These are phyloP conservation scores for Eulithis prunata DNA, from an alignment of 2,888 invertebrate species.

Conservation along the genomic window DNA sequence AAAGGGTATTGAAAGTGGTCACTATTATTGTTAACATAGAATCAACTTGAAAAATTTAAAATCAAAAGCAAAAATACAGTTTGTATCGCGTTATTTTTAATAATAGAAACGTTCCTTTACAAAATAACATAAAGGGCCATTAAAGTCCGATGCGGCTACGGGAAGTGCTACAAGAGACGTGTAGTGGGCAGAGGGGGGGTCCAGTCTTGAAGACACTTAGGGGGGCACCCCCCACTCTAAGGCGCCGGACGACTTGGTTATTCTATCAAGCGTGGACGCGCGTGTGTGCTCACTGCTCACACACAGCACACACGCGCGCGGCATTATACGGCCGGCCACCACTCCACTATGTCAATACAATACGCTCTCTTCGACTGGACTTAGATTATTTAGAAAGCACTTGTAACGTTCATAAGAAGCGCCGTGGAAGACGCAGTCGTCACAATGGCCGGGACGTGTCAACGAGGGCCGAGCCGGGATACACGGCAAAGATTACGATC, in stretches of 20 bases:
- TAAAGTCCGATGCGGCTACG: conserved; percentile 77
- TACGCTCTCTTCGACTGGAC: conserved; percentile 84
- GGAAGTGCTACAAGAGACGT: conserved; percentile 81
- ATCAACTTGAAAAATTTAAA: neutral
- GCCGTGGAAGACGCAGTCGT: conserved; percentile 77
- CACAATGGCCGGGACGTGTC: conserved; percentile 83
- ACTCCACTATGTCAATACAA: conserved; percentile 85
- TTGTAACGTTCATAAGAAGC: conserved; percentile 85
- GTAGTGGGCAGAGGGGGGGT: conserved; percentile 79
- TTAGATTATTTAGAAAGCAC: conserved; percentile 86
- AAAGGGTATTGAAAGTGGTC: too few species aligned
- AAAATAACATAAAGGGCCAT: conserved; percentile 77
- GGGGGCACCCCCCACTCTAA: conserved; percentile 64
- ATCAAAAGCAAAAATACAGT: neutral
- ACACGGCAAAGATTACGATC: conserved; percentile 81
- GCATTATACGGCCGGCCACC: conserved; percentile 84
- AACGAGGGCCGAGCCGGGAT: conserved; percentile 75
- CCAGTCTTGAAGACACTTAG: conserved; percentile 82
- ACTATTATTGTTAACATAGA: too few species aligned
- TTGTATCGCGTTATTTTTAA: conserved; percentile 27
- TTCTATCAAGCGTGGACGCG: conserved; percentile 83
- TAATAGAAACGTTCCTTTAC: conserved; percentile 60
- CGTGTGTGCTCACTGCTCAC: conserved; percentile 49
- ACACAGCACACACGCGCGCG: conserved; percentile 63
- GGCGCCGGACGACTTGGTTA: conserved; percentile 83